phyloP scores from a whole-genome alignment of 2,113 vertebrate genomes.

The Poecile atricapillus region DNA sequence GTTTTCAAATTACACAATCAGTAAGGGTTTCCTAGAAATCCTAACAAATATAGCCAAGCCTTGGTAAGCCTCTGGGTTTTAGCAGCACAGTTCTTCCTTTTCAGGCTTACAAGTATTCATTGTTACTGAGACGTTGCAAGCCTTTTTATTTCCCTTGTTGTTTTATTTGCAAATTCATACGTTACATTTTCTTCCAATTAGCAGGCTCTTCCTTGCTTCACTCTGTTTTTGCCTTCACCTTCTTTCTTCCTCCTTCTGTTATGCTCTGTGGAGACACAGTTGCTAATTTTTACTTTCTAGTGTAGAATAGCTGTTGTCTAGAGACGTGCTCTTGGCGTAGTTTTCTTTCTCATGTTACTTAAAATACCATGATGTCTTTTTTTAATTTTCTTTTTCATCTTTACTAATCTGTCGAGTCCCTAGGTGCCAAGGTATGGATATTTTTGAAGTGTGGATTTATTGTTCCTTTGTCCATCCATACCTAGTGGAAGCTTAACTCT shows the following conservation, averaged over 20 bases:
- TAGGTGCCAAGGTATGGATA: neutral
- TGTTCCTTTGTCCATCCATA: neutral
- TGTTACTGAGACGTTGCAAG: neutral
- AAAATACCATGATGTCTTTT: neutral
- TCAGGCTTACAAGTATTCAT: neutral
- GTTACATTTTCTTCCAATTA: slow-evolving; percentile 16
- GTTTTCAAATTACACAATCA: neutral
- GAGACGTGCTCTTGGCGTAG: slow-evolving; percentile 1
- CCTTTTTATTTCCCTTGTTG: slow-evolving; percentile 9
- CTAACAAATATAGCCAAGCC: slow-evolving; percentile 17
- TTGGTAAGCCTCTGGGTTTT: slow-evolving; percentile 57
- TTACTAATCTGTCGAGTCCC: neutral
- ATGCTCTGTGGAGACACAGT: neutral
- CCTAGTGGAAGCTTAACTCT: neutral
- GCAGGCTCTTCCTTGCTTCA: neutral
- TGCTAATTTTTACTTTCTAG: slow-evolving; percentile 38
- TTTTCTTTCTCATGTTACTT: slow-evolving; percentile 7
- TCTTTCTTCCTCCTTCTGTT: neutral
- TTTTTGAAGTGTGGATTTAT: neutral
- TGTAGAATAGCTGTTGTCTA: slow-evolving; percentile 18
- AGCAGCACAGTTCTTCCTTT: neutral
- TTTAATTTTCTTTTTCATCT: neutral
- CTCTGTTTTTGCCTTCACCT: slow-evolving; percentile 22
- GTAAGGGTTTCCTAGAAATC: slow-evolving; percentile 58
- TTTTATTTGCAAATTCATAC: neutral